A percentile compares a stretch with the other conserved stretches of the same genome.
These are phyloP conservation scores for Cotesia glomerata DNA, from an alignment of 1,140 invertebrate genomes.

Conservation along the genomic window DNA sequence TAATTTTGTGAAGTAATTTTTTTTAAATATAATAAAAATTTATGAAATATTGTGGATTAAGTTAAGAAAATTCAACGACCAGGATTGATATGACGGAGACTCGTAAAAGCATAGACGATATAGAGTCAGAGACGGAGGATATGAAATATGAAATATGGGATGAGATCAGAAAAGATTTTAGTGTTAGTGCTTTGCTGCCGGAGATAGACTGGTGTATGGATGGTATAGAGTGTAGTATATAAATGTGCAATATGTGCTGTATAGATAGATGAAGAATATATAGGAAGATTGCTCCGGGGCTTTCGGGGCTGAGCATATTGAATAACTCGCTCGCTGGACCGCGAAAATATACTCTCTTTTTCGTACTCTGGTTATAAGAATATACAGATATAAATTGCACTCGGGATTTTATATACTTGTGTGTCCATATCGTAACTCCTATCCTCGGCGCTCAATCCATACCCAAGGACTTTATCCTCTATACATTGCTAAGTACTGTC, in stretches of 20 bases:
- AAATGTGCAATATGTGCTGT: conserved; percentile 28
- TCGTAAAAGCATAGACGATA: conserved; percentile 5
- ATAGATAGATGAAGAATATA: conserved; percentile 11
- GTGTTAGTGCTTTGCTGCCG: not conserved
- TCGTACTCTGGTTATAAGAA: conserved; percentile 16
- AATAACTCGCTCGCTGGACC: conserved; percentile 65
- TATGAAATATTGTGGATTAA: too few species aligned
- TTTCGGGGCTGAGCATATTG: conserved; percentile 62
- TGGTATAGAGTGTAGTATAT: not conserved
- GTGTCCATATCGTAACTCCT: not conserved
- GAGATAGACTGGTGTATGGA: conserved; percentile 14
- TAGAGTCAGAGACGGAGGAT: not conserved
- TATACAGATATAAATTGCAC: conserved; percentile 17
- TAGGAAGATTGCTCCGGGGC: conserved; percentile 58
- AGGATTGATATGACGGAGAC: not conserved
- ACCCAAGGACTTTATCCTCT: too few species aligned
- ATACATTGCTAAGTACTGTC: too few species aligned
- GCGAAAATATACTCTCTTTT: conserved; percentile 60
- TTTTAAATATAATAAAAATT: too few species aligned
- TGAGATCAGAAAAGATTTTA: not conserved
- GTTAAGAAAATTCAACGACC: not conserved
- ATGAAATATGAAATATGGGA: not conserved
- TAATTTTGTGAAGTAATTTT: not conserved
- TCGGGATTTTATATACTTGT: conserved; percentile 5
- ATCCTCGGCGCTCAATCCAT: not conserved